Evolutionary conservation across 1,140 invertebrate species (phyloP).

Genomic region (Musca domestica): DNA sequence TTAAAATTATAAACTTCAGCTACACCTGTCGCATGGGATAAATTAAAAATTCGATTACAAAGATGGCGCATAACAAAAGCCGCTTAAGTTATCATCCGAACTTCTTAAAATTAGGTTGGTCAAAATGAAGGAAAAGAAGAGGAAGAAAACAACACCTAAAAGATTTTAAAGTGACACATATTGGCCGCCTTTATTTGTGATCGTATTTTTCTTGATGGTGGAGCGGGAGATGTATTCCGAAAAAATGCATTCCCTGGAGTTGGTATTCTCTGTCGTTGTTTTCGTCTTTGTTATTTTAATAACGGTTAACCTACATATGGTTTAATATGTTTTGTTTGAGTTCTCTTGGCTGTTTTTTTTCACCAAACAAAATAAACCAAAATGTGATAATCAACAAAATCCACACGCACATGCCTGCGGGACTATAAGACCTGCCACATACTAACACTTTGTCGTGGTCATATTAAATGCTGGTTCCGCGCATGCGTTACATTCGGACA

Average conservation of each 20-base stretch:
- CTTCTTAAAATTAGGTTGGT: constrained; percentile 6
- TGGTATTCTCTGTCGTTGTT: neutral
- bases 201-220: neutral
- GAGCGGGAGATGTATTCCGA: too few relatives aligned
- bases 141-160: neutral
- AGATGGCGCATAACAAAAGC: too few relatives aligned
- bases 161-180: neutral
- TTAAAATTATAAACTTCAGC: too few relatives aligned
- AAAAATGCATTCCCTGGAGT: neutral
- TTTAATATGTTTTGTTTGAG: neutral
- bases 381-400: constrained; percentile 11
- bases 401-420: neutral
- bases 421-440: neutral
- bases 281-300: neutral
- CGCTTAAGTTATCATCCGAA: too few relatives aligned
- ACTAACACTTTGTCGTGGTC: neutral
- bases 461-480: neutral
- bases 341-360: too few relatives aligned
- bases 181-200: neutral
- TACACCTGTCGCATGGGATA: too few relatives aligned
- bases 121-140: neutral
- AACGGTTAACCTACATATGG: constrained; percentile 13
- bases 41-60: too few relatives aligned
- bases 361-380: neutral
- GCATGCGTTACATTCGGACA: neutral